Evolutionary conservation across 2,888 invertebrate genomes (phyloP).

Genomic region (Amphipyra berbera): DNA sequence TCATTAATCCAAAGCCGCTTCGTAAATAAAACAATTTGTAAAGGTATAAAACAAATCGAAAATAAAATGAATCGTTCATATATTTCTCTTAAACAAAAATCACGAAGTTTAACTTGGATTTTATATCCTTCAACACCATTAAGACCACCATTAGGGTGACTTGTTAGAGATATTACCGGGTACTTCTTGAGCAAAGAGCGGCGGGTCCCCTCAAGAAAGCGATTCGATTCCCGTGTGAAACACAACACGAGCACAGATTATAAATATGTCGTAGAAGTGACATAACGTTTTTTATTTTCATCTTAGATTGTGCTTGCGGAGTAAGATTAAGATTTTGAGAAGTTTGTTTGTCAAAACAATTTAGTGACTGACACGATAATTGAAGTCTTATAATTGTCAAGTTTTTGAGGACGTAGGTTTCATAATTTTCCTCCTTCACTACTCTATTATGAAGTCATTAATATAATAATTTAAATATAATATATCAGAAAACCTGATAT

Average conservation of each 20-base stretch:
- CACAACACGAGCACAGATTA: constrained; percentile 61
- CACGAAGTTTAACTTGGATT: constrained; percentile 8
- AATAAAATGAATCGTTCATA: too few species aligned
- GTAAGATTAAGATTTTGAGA: too few species aligned
- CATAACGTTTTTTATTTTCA: not conserved
- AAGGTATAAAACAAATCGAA: too few species aligned
- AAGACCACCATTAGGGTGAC: constrained; percentile 31
- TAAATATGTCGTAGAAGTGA: constrained; percentile 29
- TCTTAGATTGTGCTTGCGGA: not conserved
- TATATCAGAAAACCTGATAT: not conserved
- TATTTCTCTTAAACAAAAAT: constrained; percentile 9
- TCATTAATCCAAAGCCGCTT: too few species aligned
- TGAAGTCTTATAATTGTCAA: too few species aligned
- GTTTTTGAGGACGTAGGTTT: not conserved
- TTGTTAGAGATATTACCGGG: constrained; percentile 59
- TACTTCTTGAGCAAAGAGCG: constrained; percentile 64
- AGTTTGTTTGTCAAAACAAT: not conserved
- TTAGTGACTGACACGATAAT: too few species aligned
- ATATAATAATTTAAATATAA: not conserved
- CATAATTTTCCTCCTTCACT: not conserved
- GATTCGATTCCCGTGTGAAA: constrained; percentile 87
- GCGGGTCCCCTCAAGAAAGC: constrained; percentile 80
- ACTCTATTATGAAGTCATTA: not conserved
- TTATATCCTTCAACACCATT: constrained; percentile 40
- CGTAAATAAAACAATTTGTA: too few species aligned